A percentile compares a stretch with the other conserved stretches of the same genome.
These are phyloP conservation scores for Corythornis madagascariensis DNA, from an alignment of 2,113 vertebrate genomes.

Conservation along the genomic window DNA sequence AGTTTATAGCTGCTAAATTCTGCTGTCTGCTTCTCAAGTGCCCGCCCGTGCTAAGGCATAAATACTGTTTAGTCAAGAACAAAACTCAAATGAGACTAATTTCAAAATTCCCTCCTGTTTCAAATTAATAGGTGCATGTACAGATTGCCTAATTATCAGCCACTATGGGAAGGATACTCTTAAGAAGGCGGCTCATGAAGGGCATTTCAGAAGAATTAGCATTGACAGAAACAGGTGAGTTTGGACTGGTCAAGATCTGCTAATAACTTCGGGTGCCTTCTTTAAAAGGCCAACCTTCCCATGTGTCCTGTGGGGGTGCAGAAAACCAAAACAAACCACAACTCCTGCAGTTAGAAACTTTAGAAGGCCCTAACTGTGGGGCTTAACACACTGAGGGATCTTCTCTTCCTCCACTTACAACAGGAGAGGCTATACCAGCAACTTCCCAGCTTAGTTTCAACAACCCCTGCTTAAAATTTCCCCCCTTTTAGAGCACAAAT, in stretches of 20 bases:
- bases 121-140: constrained; percentile 6
- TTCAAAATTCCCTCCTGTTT: constrained; percentile 19
- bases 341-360: not conserved
- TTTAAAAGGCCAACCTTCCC: not conserved
- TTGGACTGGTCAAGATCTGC: not conserved
- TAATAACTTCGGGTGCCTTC: not conserved
- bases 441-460: not conserved
- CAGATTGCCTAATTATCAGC: not conserved
- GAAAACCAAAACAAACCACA: no score
- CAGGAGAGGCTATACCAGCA: not conserved
- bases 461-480: not conserved
- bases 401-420: not conserved
- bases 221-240: not conserved
- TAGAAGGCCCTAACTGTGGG: not conserved
- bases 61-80: constrained; percentile 10
- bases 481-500: not conserved
- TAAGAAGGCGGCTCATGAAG: not conserved
- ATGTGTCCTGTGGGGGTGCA: not conserved
- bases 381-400: not conserved
- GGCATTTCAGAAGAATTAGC: not conserved
- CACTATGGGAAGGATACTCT: not conserved
- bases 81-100: not conserved
- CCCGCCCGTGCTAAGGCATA: not conserved
- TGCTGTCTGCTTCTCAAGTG: not conserved
- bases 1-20: not conserved